Evolutionary conservation across 1,140 invertebrate species (phyloP), one percentile per base, ranked within the genome.

Genomic region (Pachyrhynchus sulphureomaculatus): DNA sequence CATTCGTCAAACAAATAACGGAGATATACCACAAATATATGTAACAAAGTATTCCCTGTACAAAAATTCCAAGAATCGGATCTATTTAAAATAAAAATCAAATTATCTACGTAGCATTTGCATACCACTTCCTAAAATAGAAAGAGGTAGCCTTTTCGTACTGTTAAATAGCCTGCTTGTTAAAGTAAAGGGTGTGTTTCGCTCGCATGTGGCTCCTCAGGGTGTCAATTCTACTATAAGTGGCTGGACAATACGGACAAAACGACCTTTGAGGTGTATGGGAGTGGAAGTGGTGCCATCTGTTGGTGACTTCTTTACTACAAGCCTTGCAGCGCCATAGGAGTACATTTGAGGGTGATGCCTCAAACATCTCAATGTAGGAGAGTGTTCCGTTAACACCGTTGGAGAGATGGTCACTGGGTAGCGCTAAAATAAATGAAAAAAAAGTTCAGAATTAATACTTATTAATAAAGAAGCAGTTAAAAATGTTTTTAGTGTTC

Each of bases 201-300:
- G 84, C 80, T 61, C 87, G 81, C 74, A 91, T 80, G 75, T 91
- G 89, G 24, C 84, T 86, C 69, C 88, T 83, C 66, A 91, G 79
- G 15, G 88, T 91, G 79, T 93, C 90, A 72, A 90, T 90, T 73
- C 90, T 84, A 79, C 88, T 91, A 80, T 92, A 93, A 39, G 88
- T 89, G 67, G 89, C 88, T 58, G 88, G 85, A 79, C 90, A 93
- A 76, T 90, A 90, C 29, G 89, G 89, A 75, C 90, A 92, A 68
- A 84, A 83, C 61, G 87, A 90, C 64, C 89, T 81, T 76, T 89
- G 84, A 44, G 86, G 83, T 34, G 86, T 89, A 76, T 92, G 90
- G 64, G 88, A 89, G 78, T 91, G 89, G 79, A 85, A 89, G 79
- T 92, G 90, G 77, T 93, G 90, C 89, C 90, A 91, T 71, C 89